Evolutionary conservation across 1,140 invertebrate species (phyloP), one percentile per base, ranked within the genome.

Genomic region (Ruditapes philippinarum): DNA sequence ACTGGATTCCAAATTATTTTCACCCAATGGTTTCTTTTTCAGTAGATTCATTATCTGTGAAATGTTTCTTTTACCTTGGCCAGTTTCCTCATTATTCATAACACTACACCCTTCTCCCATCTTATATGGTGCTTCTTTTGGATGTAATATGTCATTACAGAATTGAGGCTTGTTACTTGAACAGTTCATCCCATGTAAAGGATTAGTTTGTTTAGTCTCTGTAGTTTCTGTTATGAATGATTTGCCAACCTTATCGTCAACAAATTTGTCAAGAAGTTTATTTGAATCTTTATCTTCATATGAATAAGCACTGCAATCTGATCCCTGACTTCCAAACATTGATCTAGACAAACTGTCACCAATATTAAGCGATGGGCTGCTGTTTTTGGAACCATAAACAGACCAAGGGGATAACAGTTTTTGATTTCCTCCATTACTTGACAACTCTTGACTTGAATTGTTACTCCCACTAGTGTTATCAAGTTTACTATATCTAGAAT

Each of bases 351-450:
- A 40, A n/a, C 9, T 4, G 36, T 42, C 40, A 9, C 49, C 28
- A 65, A 65, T 17, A 57, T 38, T 17, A 28, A 82, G 28, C 7
- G 60, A 51, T 78, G 85, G 76, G 28, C 85, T 88, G 28, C n/a
- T 79, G 22, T 79, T 88, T 49, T 38, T 78, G 12, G 85, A 79
- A 9, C 85, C 85, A 80, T 79, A 88, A 28, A 88, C 74, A 49
- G 85, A 88, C 85, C 85, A 88, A 68, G 85, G 85, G 0, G 85
- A 88, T 62, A 62, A 31, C 33, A 28, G 19, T 51, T 51, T 70
- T 12, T 9, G 51, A n/a, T 49, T 51, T 36, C 7, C 28, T 33
- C 54, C 51, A 28, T 9, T 25, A 42, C 14, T 5, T 28, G 12
- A 62, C 45, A 76, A 88, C n/a, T 70, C 85, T 28, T 80, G 85